Base-by-base conservation (phyloP, 2,888 invertebrate species). In the Halictus ligatus region DNA sequence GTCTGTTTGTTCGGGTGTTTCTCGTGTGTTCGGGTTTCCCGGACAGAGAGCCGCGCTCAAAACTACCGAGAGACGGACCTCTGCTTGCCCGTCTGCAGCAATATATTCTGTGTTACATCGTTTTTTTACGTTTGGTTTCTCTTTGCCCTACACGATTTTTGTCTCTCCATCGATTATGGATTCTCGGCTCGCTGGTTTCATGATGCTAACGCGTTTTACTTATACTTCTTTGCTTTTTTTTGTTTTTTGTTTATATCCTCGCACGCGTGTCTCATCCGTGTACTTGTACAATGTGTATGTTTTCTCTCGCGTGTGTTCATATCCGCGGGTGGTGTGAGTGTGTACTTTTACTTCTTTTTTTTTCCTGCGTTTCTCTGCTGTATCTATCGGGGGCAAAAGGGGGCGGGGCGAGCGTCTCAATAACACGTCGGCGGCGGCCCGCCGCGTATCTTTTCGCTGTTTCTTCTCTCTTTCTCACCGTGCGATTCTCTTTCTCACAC, bases 341-440 rank as follows among this genome's bases (percentile, higher is more conserved):
- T 12, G 40, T 40, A 5, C 40, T 40, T 43, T 35, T 69, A 69
- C 58, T 29, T 72, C 58, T 29, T 72, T 71, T 15, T 15, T 72
- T 71, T 15, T 48, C 29, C n/a, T 18, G 13, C 75, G 76, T 54
- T 40, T 84, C 54, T 82, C 76, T n/a, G 21, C 69, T 71, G 64
- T 77, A 77, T 67, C 74, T 60, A n/a, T 64, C 86, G 82, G 86
- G 82, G 87, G 84, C 77, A 71, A 84, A 87, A 83, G 83, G 87
- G 80, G 87, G 87, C 78, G 81, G 89, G 90, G 90, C 92, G 92
- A 90, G 90, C 91, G 91, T 92, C 92, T 93, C 92, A 93, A 94
- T 91, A 93, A 93, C 93, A 92, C 89, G 90, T 90, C 92, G 90
- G 90, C 92, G 92, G 88, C 91, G 91, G 89, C 91, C 92, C 92